Conservation (phyloP, 37 sponge, comb jelly and placozoan species). For the Aphrocallistes beatrix region DNA sequence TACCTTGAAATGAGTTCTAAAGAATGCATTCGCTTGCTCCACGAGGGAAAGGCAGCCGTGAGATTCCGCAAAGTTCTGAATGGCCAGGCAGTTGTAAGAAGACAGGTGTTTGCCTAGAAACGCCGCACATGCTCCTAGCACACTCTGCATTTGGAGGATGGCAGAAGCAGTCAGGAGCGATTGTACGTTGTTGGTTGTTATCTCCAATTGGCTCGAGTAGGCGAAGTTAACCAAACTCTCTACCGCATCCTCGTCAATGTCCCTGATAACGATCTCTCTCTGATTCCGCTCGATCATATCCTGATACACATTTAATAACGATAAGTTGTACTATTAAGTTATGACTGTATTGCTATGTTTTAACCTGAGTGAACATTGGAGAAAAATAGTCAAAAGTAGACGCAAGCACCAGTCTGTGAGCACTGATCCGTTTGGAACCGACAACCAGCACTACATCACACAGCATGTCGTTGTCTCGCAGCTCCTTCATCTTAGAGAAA, state of each 20-base stretch:
- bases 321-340: background rate
- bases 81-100: conserved; percentile 84
- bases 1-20: conserved; percentile 56
- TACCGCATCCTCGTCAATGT: conserved; percentile 71
- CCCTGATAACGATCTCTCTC: conserved; percentile 54
- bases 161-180: conserved; percentile 76
- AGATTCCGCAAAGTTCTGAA: conserved; percentile 56
- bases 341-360: background rate
- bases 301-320: background rate
- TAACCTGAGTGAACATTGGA: conserved; percentile 10
- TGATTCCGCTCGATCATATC: conserved; percentile 74
- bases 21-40: conserved; percentile 37
- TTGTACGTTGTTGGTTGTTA: conserved; percentile 71
- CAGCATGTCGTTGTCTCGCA: conserved; percentile 49
- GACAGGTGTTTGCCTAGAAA: conserved; percentile 70
- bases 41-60: conserved; percentile 44
- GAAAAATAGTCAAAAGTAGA: conserved; percentile 57
- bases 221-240: conserved; percentile 65
- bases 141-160: conserved; percentile 63
- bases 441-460: conserved; percentile 78
- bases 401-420: conserved; percentile 72
- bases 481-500: conserved; percentile 47
- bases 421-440: conserved; percentile 41
- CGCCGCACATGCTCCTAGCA: conserved; percentile 64
- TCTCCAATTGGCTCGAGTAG: conserved; percentile 75